phyloP scores from a whole-genome alignment of 2,888 invertebrate genomes.

The Sesia bembeciformis region DNA sequence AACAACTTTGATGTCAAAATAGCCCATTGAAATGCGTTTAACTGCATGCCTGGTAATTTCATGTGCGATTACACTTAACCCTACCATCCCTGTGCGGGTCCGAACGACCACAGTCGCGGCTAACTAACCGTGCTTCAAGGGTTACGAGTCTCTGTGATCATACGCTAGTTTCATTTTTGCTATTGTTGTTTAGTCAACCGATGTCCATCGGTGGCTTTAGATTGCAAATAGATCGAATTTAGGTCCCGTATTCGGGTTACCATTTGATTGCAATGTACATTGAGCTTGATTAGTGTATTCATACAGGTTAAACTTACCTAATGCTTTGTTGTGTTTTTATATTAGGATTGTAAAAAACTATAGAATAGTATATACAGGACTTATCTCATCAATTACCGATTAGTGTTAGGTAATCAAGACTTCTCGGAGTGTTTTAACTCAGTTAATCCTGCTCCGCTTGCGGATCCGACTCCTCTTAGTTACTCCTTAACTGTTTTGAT shows the following conservation, averaged over 20 bases:
- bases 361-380: too few species aligned
- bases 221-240: neutral
- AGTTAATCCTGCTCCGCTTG: too few species aligned
- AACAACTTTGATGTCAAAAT: conserved; percentile 39
- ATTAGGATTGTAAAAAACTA: too few species aligned
- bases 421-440: too few species aligned
- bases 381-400: too few species aligned
- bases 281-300: too few species aligned
- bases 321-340: too few species aligned
- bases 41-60: conserved; percentile 48
- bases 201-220: neutral
- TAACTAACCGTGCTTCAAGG: conserved; percentile 66
- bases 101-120: conserved; percentile 8
- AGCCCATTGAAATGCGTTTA: conserved; percentile 47
- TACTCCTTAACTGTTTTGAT: too few species aligned
- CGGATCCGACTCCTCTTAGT: too few species aligned
- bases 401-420: too few species aligned
- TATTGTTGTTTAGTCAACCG: conserved; percentile 1
- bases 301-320: too few species aligned
- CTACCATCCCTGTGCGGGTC: conserved; percentile 10
- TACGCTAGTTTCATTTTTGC: conserved; percentile 42
- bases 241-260: neutral
- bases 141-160: conserved; percentile 47
- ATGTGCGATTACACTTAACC: conserved; percentile 50
- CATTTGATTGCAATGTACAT: neutral